Base-by-base conservation (phyloP, 64 coral and sea anemone species). In the Stichodactyla helianthus region DNA sequence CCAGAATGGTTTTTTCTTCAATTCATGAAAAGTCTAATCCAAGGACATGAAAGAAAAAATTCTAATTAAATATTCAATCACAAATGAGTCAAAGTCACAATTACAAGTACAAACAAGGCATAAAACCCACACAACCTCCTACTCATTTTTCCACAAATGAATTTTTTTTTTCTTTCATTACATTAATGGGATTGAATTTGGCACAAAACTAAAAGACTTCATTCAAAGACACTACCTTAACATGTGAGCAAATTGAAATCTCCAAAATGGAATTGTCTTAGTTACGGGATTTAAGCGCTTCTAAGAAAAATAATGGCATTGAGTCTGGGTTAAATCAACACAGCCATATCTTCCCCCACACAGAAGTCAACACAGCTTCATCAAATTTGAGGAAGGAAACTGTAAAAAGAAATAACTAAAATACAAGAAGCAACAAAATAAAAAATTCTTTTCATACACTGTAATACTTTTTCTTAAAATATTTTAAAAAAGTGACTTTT, bases 51-150 rank as follows among this genome's bases (percentile, higher is more conserved):
- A 18, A 51, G 31, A 52, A 79, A 81, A 10, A 81, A 81, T 52
- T 51, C 78, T 81, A 81, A 81, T 81, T 54, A 81, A 81, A 81
- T 81, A 81, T 81, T 81, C 78, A 54, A 81, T 81, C 78, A 52
- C 50, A 81, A 71, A 71, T 22, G 67, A 20, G 18, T 71, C 67
- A 71, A 54, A 51, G n/a, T 81, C 78, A 52, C 51, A 81, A 81
- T 81, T 81, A 81, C 78, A 81, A 81, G 78, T 81, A 51, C 78
- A 81, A 81, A 81, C 78, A 81, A 53, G 51, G 52, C 78, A 81
- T n/a, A 23, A 81, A 81, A 52, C 78, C 78, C 78, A 81, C 78
- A 81, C 78, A 81, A 52, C 4, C 78, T 81, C 78, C 78, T 50
- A 81, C 78, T 81, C 78, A 51, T 54, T 74, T 81, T 81, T 14